Evolutionary conservation across 2,888 invertebrate species (phyloP), one percentile per base, ranked within the genome.

Genomic region (Ophion obscuratus): DNA sequence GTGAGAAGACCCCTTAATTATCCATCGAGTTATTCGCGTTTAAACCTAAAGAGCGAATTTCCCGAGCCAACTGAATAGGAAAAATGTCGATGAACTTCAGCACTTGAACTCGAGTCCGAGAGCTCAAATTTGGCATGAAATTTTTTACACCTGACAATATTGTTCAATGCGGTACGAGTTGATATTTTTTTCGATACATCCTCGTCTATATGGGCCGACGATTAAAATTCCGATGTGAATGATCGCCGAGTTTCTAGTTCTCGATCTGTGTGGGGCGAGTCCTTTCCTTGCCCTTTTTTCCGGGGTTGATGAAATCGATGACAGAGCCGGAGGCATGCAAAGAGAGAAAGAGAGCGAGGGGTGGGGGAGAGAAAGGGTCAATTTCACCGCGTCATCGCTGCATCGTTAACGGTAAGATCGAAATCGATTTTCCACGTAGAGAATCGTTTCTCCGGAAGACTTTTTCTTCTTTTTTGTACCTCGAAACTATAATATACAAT

Each of bases 371-470:
- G 62, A 62, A n/a, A 31, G 61, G 62, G 24, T 74, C 9, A 74
- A 27, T 77, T 80, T 80, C 67, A 20, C 80, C 86, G 44, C 40
- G 83, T 86, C 86, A 86, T 86, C 86, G 83, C 20, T 24, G 47
- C 81, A 86, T 86, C 83, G 68, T 86, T 86, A 86, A 78, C 44
- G 47, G 27, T 47, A 61, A 77, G 84, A 84, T 73, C 73, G 71
- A 73, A 85, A 85, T 85, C 85, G 83, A 86, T 86, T 83, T 81
- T 87, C 75, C 81, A 78, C 66, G 53, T 61, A 66, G 67, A 81
- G 66, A 84, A 71, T 81, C 81, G 79, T 76, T 85, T 66, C 78
- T 67, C 66, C 36, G 82, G n/a, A 66, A 47, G 47, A 40, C 66
- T 27, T 73, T 44, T 20, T 59, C 71, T 53, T 62, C 44, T 47